Evolutionary conservation across 1,140 invertebrate species (phyloP).

Genomic region (Drosophila mayri): DNA sequence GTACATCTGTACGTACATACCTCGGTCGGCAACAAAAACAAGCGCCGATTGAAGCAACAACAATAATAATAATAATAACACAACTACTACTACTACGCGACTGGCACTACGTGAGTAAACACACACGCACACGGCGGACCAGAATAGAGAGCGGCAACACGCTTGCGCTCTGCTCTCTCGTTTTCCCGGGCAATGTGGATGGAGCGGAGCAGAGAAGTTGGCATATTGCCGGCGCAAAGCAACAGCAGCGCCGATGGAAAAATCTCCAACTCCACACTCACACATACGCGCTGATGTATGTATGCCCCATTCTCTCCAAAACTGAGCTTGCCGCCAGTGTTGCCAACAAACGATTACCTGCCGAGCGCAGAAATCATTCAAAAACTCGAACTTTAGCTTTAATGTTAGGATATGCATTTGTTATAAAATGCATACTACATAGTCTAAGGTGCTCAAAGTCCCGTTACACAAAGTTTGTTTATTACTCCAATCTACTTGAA

Average conservation of each 20-base stretch:
- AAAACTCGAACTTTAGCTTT: neutral
- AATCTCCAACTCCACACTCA: conserved; percentile 33
- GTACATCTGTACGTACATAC: conserved; percentile 24
- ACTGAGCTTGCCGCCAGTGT: conserved; percentile 31
- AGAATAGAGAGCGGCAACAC: conserved; percentile 33
- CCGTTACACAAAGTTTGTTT: neutral
- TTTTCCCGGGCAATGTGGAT: conserved; percentile 43
- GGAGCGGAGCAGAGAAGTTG: conserved; percentile 25
- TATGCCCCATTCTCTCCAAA: conserved; percentile 25
- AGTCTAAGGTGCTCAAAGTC: neutral
- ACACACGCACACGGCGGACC: conserved; percentile 36
- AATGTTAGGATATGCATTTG: neutral
- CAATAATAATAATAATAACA: conserved; percentile 77
- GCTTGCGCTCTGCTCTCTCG: conserved; percentile 45
- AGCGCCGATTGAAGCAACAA: conserved; percentile 66
- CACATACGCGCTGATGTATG: neutral
- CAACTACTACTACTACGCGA: conserved; percentile 71
- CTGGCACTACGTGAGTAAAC: conserved; percentile 72
- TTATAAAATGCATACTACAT: too few relatives aligned
- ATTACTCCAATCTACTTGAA: too few relatives aligned
- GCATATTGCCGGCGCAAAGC: conserved; percentile 32
- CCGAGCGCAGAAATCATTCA: neutral
- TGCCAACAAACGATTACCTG: conserved; percentile 28
- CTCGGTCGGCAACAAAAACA: conserved; percentile 71
- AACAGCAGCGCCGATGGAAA: conserved; percentile 35